Base-by-base conservation (phyloP, 2,888 invertebrate species). In the Ormyrus nitidulus region DNA sequence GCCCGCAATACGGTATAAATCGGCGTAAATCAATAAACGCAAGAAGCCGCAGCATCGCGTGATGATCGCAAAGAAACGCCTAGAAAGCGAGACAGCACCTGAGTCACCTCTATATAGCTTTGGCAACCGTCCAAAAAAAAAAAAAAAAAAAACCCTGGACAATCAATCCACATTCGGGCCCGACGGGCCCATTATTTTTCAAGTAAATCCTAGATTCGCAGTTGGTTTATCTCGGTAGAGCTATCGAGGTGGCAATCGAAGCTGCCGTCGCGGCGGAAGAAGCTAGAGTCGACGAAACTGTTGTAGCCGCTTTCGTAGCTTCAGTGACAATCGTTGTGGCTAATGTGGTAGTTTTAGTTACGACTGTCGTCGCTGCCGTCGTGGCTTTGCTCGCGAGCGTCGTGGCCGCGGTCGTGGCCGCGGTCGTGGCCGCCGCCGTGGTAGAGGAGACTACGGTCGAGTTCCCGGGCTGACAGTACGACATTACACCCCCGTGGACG, bases 401-500 rank as follows among this genome's bases (percentile, higher is more conserved):
- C 13, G 64, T 53, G 62, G 51, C 0, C 6, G 49, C 34, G 13
- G 54, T 68, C 8, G 70, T 58, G 6, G 66, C 62, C 19, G 49
- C 13, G 34, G 61, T 48, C 0, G 59, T n/a, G 9, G 46, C 7
- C 4, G 53, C 59, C 13, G 77, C 59, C 13, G 77, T 46, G 66
- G 48, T 34, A 64, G 34, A 34, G 34, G 34, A 34, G 34, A 4
- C 53, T 7, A 70, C 34, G 66, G 75, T 82, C n/a, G 77, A 46
- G 19, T 71, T 69, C 9, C 83, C 83, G 0, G 83, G 72, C 53
- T 88, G 82, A 85, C 95, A 95, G 86, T 95, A 95, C 6, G 91
- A 87, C 93, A 94, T 93, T 76, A 93, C 91, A 71, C 90, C 91
- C 5, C 94, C 95, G 85, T 95, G 95, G 11, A 92, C 92, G 86